Evolutionary conservation across 2,113 vertebrate species (phyloP).

Genomic region (Pangasianodon gigas): DNA sequence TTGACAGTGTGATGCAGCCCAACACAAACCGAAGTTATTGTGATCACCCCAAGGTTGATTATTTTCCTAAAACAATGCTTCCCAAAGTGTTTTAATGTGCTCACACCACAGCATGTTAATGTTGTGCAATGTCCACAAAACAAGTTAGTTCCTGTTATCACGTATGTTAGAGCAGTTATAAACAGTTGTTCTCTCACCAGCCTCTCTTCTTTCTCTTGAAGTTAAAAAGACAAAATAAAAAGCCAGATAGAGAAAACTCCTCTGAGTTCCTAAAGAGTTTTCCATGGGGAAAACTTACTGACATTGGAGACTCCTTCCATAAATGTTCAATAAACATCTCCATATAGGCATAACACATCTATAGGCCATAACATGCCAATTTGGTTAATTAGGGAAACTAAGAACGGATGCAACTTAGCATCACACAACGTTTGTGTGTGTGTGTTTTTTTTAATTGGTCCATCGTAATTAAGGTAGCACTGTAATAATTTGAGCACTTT

Average conservation of each 20-base stretch:
- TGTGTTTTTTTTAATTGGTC: background rate
- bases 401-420: background rate
- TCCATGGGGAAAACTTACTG: background rate
- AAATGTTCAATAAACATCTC: background rate
- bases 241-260: background rate
- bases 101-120: no score
- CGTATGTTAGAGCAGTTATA: background rate
- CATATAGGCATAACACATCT: background rate
- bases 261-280: background rate
- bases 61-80: no score
- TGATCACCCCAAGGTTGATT: no score
- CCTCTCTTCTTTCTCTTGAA: background rate
- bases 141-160: background rate
- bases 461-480: background rate
- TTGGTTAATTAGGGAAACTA: background rate
- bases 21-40: no score
- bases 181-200: background rate
- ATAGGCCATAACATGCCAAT: background rate
- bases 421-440: background rate
- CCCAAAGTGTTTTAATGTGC: background rate
- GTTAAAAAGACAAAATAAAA: background rate
- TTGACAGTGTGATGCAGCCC: no score
- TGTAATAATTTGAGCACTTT: background rate
- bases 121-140: background rate
- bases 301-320: background rate